A percentile compares a stretch with the other conserved stretches of the same genome.
Conservation (phyloP, 2,888 invertebrate genomes). For the Acanthosepion esculentum region DNA sequence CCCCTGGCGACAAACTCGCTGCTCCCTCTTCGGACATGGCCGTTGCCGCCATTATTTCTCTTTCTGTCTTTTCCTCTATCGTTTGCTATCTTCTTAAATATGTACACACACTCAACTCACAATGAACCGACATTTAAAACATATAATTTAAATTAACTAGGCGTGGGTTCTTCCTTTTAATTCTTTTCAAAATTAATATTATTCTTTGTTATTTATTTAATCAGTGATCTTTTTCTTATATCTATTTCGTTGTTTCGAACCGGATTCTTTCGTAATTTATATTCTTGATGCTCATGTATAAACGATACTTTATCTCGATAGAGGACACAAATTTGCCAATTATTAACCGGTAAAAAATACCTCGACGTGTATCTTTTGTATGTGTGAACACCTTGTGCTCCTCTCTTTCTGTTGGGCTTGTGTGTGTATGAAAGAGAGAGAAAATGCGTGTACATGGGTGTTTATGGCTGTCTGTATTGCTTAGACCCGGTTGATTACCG, state of each 20-base stretch:
- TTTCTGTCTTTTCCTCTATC: slow-evolving; percentile 38
- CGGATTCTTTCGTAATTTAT: neutral
- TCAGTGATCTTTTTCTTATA: neutral
- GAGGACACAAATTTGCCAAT: neutral
- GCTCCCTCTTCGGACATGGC: slow-evolving; percentile 42
- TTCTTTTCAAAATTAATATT: neutral
- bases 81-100: neutral
- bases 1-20: neutral
- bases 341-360: neutral
- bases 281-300: neutral
- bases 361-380: neutral
- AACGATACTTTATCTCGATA: neutral
- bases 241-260: neutral
- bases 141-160: neutral
- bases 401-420: neutral
- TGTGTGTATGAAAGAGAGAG: too few relatives aligned
- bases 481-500: neutral
- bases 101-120: slow-evolving; percentile 15
- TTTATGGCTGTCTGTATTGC: neutral
- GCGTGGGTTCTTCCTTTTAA: neutral
- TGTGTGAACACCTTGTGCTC: neutral
- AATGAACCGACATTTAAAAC: slow-evolving; percentile 37
- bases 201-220: neutral
- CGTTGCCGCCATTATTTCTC: slow-evolving; percentile 35
- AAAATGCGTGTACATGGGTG: neutral